Percentiles rank a stretch among this genome's conserved stretches.
Evolutionary conservation across 2,797 vertebrate species (phyloP).

Genomic region (Gadopsis bispinosus): DNA sequence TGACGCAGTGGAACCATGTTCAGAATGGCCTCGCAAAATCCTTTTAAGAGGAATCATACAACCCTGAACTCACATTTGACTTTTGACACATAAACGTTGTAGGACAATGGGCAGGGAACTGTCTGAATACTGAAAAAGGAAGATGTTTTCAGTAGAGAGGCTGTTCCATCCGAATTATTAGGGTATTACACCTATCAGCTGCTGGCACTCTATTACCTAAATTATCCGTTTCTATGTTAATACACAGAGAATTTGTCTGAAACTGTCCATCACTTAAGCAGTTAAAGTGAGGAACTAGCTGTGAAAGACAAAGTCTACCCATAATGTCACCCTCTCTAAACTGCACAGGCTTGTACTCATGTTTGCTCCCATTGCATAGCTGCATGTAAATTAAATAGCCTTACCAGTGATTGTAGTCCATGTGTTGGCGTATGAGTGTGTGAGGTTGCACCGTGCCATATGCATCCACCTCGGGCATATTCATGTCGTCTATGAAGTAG

Average conservation of each 20-base stretch:
- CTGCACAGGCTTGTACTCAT: neutral
- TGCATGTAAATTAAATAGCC: slow-evolving; percentile 24
- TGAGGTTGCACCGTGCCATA: slow-evolving; percentile 96
- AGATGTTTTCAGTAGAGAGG: neutral
- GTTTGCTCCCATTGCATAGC: slow-evolving; percentile 15
- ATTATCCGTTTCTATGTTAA: slow-evolving; percentile 36
- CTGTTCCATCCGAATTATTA: slow-evolving; percentile 38
- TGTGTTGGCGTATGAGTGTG: slow-evolving; percentile 93
- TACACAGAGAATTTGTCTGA: slow-evolving; percentile 18
- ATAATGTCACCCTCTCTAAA: slow-evolving; percentile 3
- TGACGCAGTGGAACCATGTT: slow-evolving; percentile 70
- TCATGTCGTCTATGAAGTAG: slow-evolving; percentile 97
- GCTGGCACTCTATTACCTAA: slow-evolving; percentile 39
- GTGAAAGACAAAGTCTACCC: neutral
- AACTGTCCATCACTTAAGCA: slow-evolving; percentile 28
- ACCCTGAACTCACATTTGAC: slow-evolving; percentile 41
- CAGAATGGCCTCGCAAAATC: slow-evolving; percentile 65
- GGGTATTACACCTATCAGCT: slow-evolving; percentile 38
- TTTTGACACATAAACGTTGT: slow-evolving; percentile 48
- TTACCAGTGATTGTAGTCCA: slow-evolving; percentile 96
- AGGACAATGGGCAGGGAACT: slow-evolving; percentile 6
- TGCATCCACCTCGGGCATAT: slow-evolving; percentile 94
- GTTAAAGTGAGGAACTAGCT: slow-evolving; percentile 12
- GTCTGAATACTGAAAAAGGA: slow-evolving; percentile 29
- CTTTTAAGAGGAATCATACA: slow-evolving; percentile 61